Percentiles rank a stretch among this genome's conserved stretches.
Evolutionary conservation across 1,140 invertebrate species (phyloP).

Genomic region (Dendroctonus ponderosae): DNA sequence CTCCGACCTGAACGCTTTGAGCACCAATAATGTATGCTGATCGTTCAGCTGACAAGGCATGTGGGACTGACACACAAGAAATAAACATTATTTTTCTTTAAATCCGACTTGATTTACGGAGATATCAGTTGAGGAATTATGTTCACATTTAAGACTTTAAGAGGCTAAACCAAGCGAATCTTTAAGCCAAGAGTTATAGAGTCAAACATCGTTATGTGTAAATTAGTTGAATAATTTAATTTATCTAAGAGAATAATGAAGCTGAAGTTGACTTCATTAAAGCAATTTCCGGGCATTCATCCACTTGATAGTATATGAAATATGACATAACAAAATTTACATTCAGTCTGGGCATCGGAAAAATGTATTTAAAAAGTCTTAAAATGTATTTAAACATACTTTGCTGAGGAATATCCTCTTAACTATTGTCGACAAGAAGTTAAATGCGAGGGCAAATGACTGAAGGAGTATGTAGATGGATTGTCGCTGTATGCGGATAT

Average conservation of each 20-base stretch:
- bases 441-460: constrained; percentile 22
- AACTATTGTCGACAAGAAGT: constrained; percentile 8
- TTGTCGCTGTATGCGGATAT: constrained; percentile 7
- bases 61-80: constrained; percentile 25
- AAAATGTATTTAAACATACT: too few species aligned
- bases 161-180: constrained; percentile 1
- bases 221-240: too few species aligned
- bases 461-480: constrained; percentile 21
- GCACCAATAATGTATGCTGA: constrained; percentile 18
- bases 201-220: too few species aligned
- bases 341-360: too few species aligned
- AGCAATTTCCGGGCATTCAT: too few species aligned
- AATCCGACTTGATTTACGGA: constrained; percentile 24
- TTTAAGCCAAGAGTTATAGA: too few species aligned
- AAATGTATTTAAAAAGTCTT: too few species aligned
- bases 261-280: too few species aligned
- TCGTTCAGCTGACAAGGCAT: constrained; percentile 12
- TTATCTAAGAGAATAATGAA: too few species aligned
- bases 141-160: constrained; percentile 4
- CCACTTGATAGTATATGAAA: too few species aligned
- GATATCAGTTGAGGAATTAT: constrained; percentile 17
- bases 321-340: too few species aligned
- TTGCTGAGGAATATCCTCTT: constrained; percentile 7
- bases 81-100: constrained; percentile 19
- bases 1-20: constrained; percentile 2